Base-by-base conservation (phyloP, 2,888 invertebrate genomes). In the Vanessa cardui region DNA sequence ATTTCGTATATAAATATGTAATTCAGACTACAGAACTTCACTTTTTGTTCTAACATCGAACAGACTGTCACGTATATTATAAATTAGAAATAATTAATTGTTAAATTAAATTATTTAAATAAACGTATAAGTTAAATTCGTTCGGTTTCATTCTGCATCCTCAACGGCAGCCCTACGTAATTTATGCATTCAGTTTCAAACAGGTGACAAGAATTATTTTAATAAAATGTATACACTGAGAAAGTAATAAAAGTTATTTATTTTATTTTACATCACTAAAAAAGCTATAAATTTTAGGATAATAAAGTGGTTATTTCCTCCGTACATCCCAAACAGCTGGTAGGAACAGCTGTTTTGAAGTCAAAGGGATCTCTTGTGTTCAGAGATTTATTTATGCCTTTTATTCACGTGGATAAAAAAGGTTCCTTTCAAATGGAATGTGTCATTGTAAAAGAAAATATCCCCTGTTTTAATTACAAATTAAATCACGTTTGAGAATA, bases 301-400 rank as follows among this genome's bases (percentile, higher is more conserved):
- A 62, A 31, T 58, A 20, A 45, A 62, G 31, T 62, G 45, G 20
- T 61, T 61, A 61, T 60, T 54, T 58, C 64, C 46, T 44, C 56
- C 39, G 47, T 21, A 54, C 44, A 44, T 63, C 52, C 26, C 60
- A 54, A 59, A 58, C 68, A 68, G 59, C 68, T 68, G 68, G 8
- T 20, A 18, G 6, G n/a, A 60, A 61, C 68, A 68, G 68, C 54
- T 68, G 68, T 68, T 45, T 45, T 47, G 45, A 16, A 54, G 50
- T 56, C 60, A 47, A 61, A 68, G 47, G 61, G 61, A 61, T 64
- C 60, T 60, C 61, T 64, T 64, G 26, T 68, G 44, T 56, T 64
- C 44, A 44, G 26, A 49, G 68, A 64, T 68, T 68, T 68, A 68
- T 68, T 61, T 64, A 44, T 46, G 8, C 46, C 67, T 52, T 64